Percentiles rank a stretch among this genome's conserved stretches.
Evolutionary conservation across 2,797 vertebrate genomes (phyloP).

Genomic region (Mallotus villosus): DNA sequence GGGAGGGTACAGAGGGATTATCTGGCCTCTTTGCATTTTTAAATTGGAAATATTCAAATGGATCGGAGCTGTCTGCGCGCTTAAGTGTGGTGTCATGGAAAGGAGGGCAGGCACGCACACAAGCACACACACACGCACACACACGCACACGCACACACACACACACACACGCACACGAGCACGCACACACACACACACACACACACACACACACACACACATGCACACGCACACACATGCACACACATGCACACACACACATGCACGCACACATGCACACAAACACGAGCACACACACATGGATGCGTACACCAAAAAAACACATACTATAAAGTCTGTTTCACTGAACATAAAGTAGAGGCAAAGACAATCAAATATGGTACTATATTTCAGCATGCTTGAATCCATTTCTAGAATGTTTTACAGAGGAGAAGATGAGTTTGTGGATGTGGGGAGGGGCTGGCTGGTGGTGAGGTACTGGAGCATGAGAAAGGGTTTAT

Average conservation of each 20-base stretch:
- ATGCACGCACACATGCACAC: constrained; percentile 24
- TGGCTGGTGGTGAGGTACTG: too few species aligned
- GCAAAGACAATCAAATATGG: constrained; percentile 19
- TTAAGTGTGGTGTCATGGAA: constrained; percentile 31
- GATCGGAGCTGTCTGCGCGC: neutral
- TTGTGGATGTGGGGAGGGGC: neutral
- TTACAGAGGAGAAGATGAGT: neutral
- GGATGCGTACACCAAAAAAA: too few species aligned
- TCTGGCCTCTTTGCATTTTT: constrained; percentile 59
- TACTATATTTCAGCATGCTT: constrained; percentile 10
- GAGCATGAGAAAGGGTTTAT: neutral
- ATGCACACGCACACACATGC: constrained; percentile 13
- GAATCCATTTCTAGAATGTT: neutral
- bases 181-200: constrained; percentile 16
- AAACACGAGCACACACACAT: constrained; percentile 17
- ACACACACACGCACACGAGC: too few species aligned
- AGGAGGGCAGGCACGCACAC: constrained; percentile 22
- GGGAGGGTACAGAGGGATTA: constrained; percentile 44
- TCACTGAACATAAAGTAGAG: constrained; percentile 59
- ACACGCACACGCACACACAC: constrained; percentile 15
- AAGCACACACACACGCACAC: constrained; percentile 16
- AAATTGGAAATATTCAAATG: constrained; percentile 68
- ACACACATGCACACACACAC: constrained; percentile 18
- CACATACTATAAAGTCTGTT: constrained; percentile 10
- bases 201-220: constrained; percentile 20